A percentile compares a stretch with the other conserved stretches of the same genome.
These are phyloP conservation scores for Paratrypauchen microcephalus DNA, from an alignment of 2,797 vertebrate species.

Conservation along the genomic window DNA sequence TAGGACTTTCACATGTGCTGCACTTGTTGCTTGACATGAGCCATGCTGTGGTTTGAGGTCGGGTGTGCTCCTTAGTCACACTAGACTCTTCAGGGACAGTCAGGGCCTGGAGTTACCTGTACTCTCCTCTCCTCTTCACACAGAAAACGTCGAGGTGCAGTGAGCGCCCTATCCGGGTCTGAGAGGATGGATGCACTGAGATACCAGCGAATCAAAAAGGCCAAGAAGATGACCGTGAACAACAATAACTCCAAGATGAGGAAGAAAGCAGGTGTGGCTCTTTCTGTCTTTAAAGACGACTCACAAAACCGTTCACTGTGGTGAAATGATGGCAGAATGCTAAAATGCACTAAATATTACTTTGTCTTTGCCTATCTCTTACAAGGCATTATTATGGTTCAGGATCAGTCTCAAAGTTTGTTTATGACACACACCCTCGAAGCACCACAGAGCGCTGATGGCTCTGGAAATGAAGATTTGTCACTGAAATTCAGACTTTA, in stretches of 20 bases:
- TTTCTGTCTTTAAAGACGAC: background rate
- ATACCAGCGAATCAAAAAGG: slow-evolving; percentile 98
- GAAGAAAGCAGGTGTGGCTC: slow-evolving; percentile 91
- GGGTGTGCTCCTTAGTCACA: slow-evolving; percentile 60
- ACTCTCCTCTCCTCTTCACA: slow-evolving; percentile 59
- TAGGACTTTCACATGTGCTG: slow-evolving; percentile 64
- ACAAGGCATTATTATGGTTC: background rate
- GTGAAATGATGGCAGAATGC: too few species aligned
- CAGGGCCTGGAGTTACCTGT: slow-evolving; percentile 68
- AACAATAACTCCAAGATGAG: slow-evolving; percentile 96
- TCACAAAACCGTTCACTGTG: too few species aligned
- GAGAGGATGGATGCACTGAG: slow-evolving; percentile 99
- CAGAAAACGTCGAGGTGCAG: slow-evolving; percentile 82
- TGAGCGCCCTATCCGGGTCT: slow-evolving; percentile 91
- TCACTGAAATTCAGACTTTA: too few species aligned
- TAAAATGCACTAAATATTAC: too few species aligned
- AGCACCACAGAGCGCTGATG: too few species aligned
- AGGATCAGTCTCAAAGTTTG: background rate
- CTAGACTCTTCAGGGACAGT: slow-evolving; percentile 40
- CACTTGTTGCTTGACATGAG: slow-evolving; percentile 64
- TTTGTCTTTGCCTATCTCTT: too few species aligned
- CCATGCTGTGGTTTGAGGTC: slow-evolving; percentile 58
- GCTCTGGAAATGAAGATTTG: too few species aligned
- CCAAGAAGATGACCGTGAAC: slow-evolving; percentile 92
- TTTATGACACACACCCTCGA: background rate